Percentiles rank a stretch among this genome's conserved stretches.
Evolutionary conservation across 2,113 vertebrate species (phyloP).

Genomic region (Prunella himalayana): DNA sequence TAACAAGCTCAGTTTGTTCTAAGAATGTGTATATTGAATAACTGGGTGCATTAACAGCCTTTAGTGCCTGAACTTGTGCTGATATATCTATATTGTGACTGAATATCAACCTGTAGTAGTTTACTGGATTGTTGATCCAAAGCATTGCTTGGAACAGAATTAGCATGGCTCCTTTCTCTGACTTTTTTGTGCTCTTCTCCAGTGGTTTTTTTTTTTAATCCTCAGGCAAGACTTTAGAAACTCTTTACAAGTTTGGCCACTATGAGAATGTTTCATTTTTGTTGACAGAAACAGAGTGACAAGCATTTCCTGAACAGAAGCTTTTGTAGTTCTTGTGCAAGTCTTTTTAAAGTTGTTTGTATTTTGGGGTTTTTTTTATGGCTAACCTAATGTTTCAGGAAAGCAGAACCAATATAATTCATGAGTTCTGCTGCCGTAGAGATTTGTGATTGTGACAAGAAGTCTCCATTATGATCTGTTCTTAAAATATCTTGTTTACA

Average conservation of each 20-base stretch:
- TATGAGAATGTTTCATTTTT: neutral
- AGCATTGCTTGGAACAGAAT: neutral
- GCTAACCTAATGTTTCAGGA: neutral
- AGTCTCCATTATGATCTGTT: neutral
- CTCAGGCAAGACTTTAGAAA: neutral
- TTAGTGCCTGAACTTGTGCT: neutral
- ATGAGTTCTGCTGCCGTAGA: neutral
- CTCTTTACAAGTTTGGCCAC: neutral
- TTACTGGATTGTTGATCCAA: neutral
- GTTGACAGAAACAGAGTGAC: neutral
- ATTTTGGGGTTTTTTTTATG: neutral
- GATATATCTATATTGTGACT: neutral
- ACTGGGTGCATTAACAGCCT: neutral
- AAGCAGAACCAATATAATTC: neutral
- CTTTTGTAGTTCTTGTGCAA: neutral
- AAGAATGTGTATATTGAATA: neutral
- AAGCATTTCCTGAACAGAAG: neutral
- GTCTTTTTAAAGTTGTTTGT: neutral
- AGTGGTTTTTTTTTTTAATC: neutral
- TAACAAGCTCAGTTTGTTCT: neutral
- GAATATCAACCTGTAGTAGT: neutral
- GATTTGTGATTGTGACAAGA: neutral
- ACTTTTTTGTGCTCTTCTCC: neutral
- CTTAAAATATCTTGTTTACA: neutral
- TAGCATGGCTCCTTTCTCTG: neutral